Percentiles rank a stretch among this genome's conserved stretches.
Conservation (phyloP, 1,140 invertebrate genomes). For the Lycorma delicatula region DNA sequence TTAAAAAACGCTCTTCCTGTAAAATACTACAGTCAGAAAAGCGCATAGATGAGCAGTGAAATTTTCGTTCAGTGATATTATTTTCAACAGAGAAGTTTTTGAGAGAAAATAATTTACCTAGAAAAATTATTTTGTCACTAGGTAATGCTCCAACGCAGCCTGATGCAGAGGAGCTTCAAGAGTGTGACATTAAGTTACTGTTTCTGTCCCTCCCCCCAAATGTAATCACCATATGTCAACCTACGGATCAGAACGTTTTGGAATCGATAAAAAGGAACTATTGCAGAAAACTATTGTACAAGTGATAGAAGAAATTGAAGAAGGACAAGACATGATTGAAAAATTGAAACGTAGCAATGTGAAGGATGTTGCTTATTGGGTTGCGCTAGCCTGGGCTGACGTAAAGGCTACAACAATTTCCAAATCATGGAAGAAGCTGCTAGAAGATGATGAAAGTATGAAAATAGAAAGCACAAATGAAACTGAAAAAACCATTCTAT, state of each 20-base stretch:
- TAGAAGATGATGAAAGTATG: neutral
- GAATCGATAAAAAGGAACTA: conserved; percentile 19
- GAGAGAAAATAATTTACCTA: conserved; percentile 27
- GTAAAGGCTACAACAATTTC: neutral
- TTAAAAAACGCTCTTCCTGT: conserved; percentile 27
- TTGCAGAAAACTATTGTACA: neutral
- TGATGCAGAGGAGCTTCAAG: neutral
- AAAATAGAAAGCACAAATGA: neutral
- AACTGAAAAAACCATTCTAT: neutral
- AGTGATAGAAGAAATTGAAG: too few relatives aligned
- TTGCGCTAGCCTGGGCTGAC: neutral
- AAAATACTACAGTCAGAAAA: conserved; percentile 32
- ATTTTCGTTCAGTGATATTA: conserved; percentile 35
- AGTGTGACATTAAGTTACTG: conserved; percentile 9
- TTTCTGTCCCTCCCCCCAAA: conserved; percentile 26
- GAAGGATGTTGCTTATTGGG: neutral
- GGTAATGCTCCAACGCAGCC: conserved; percentile 34
- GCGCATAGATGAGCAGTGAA: conserved; percentile 33
- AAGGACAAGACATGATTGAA: too few relatives aligned
- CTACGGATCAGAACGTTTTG: conserved; percentile 16
- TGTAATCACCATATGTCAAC: conserved; percentile 13
- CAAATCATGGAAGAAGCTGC: neutral
- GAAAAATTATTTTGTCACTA: conserved; percentile 36
- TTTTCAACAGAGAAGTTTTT: conserved; percentile 23
- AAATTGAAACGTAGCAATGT: too few relatives aligned